phyloP scores from a whole-genome alignment of 2,797 vertebrate species.

The Anguilla obscura region DNA sequence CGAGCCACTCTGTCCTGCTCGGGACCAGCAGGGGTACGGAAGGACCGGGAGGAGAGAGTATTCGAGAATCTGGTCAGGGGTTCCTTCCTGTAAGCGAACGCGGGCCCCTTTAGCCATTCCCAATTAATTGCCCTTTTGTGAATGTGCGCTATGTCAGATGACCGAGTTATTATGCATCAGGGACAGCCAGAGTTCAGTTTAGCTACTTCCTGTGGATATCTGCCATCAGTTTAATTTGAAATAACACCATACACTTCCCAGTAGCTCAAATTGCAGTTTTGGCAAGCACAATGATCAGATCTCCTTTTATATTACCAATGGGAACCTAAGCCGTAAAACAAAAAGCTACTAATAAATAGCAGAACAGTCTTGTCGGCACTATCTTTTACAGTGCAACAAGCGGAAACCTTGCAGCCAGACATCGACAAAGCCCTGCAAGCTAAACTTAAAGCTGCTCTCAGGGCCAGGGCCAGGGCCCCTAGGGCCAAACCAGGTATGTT shows the following conservation, averaged over 20 bases:
- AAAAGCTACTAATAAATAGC: slow-evolving; percentile 4
- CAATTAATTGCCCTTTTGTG: slow-evolving; percentile 34
- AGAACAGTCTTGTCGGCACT: background rate
- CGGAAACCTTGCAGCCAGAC: background rate
- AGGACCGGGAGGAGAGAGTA: slow-evolving; percentile 32
- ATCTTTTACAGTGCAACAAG: background rate
- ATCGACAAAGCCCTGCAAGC: background rate
- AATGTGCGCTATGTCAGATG: slow-evolving; percentile 33
- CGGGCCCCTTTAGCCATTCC: slow-evolving; percentile 36
- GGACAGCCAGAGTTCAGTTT: slow-evolving; percentile 29
- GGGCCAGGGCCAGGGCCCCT: background rate
- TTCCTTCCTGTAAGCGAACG: slow-evolving; percentile 37
- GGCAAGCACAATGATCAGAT: slow-evolving; percentile 34
- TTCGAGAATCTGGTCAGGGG: slow-evolving; percentile 38
- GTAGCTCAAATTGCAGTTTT: slow-evolving; percentile 38
- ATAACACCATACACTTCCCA: slow-evolving; percentile 18
- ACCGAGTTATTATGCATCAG: slow-evolving; percentile 31
- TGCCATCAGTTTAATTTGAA: slow-evolving; percentile 18
- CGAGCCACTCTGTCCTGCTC: slow-evolving; percentile 41
- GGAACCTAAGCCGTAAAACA: slow-evolving; percentile 19
- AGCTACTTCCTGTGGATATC: slow-evolving; percentile 40
- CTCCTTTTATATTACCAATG: slow-evolving; percentile 31
- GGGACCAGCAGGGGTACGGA: slow-evolving; percentile 34
- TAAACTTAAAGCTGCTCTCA: background rate
- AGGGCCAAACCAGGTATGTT: background rate